Evolutionary conservation across 2,888 invertebrate species (phyloP).

Genomic region (Hypena proboscidalis): DNA sequence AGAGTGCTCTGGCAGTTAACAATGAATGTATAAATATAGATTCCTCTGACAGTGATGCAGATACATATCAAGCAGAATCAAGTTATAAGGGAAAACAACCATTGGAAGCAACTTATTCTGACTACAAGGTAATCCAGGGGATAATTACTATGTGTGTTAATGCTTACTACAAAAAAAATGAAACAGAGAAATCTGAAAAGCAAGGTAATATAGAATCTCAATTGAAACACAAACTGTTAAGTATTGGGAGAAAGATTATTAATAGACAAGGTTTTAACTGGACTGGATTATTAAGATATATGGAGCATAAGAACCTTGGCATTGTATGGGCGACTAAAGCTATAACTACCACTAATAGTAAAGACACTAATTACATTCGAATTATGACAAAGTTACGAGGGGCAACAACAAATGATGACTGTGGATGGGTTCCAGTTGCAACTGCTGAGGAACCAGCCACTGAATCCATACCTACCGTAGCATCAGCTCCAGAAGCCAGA

Average conservation of each 20-base stretch:
- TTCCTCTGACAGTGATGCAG: conserved; percentile 57
- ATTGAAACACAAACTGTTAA: conserved; percentile 70
- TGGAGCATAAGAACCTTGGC: conserved; percentile 67
- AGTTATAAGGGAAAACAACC: conserved; percentile 19
- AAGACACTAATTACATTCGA: conserved; percentile 53
- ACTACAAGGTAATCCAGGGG: conserved; percentile 54
- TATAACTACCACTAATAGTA: conserved; percentile 15
- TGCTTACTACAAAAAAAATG: conserved; percentile 52
- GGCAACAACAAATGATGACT: conserved; percentile 31
- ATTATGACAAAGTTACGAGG: conserved; percentile 57
- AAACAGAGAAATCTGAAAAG: conserved; percentile 27
- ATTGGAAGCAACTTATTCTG: conserved; percentile 28
- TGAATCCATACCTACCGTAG: not conserved
- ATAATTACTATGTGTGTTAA: conserved; percentile 60
- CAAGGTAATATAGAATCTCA: conserved; percentile 45
- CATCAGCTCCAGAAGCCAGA: not conserved
- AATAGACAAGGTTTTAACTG: conserved; percentile 60
- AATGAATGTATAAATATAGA: conserved; percentile 63
- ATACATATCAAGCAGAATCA: conserved; percentile 25
- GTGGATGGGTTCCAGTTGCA: conserved; percentile 42
- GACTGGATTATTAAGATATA: conserved; percentile 65
- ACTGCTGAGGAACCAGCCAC: not conserved
- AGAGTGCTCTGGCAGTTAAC: conserved; percentile 13
- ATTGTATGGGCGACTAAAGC: conserved; percentile 59
- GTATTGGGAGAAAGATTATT: conserved; percentile 71